These are phyloP conservation scores for Acanthacorydalis orientalis DNA, from an alignment of 2,888 invertebrate genomes.

Conservation along the genomic window DNA sequence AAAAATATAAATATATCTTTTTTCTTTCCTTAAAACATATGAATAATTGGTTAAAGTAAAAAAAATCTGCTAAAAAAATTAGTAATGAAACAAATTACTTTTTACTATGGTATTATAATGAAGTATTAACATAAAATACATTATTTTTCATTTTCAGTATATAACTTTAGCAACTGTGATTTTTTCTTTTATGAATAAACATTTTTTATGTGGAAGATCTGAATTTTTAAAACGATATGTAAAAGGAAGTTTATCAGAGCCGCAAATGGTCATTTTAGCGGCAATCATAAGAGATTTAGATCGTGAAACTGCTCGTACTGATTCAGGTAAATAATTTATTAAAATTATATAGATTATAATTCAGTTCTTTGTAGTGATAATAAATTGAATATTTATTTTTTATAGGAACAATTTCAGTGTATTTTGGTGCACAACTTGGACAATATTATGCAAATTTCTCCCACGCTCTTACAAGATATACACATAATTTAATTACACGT, in stretches of 20 bases:
- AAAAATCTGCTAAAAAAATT: background rate
- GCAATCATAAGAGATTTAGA: slow-evolving; percentile 83
- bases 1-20: background rate
- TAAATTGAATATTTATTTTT: slow-evolving; percentile 1
- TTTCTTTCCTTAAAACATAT: background rate
- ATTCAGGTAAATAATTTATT: slow-evolving; percentile 34
- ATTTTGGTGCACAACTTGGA: slow-evolving; percentile 56
- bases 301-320: slow-evolving; percentile 70
- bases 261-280: slow-evolving; percentile 76
- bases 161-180: slow-evolving; percentile 74
- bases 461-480: slow-evolving; percentile 58
- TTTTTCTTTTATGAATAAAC: slow-evolving; percentile 69
- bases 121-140: no score
- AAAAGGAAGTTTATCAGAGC: slow-evolving; percentile 59
- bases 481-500: slow-evolving; percentile 62
- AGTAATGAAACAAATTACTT: background rate
- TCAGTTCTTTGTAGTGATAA: no score
- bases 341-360: background rate
- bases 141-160: slow-evolving; percentile 36
- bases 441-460: slow-evolving; percentile 59
- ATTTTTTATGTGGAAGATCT: slow-evolving; percentile 57
- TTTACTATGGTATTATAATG: slow-evolving; percentile 6
- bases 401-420: slow-evolving; percentile 51
- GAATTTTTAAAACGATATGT: slow-evolving; percentile 50
- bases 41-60: no score